These are phyloP conservation scores for Ardeotis arabs DNA, from an alignment of 2,113 vertebrate species.

Conservation along the genomic window DNA sequence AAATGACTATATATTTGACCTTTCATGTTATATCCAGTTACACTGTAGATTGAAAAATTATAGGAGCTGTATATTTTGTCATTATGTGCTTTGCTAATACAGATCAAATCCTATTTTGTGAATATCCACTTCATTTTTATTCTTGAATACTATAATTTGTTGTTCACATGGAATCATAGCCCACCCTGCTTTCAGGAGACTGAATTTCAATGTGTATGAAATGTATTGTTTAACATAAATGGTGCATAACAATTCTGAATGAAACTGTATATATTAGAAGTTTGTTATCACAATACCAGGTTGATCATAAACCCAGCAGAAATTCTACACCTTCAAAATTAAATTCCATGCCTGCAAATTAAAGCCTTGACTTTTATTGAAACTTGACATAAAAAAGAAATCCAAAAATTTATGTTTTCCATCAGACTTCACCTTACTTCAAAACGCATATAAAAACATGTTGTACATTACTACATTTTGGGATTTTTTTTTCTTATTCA, in stretches of 20 bases:
- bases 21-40: slow-evolving; percentile 25
- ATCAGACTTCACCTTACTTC: background rate
- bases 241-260: background rate
- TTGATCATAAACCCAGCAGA: background rate
- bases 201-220: background rate
- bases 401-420: background rate
- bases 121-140: background rate
- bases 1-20: slow-evolving; percentile 43
- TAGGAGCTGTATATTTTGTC: background rate
- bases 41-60: background rate
- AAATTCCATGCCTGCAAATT: background rate
- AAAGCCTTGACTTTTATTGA: background rate
- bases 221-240: background rate
- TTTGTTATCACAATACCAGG: background rate
- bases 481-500: background rate
- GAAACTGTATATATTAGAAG: background rate
- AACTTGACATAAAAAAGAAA: background rate
- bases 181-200: background rate
- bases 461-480: background rate
- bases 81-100: background rate
- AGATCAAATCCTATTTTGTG: background rate
- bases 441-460: rapidly evolving
- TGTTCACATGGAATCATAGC: background rate
- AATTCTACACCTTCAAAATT: background rate
- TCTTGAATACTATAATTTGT: background rate